Base-by-base conservation (phyloP, 1,140 invertebrate species). In the Drosophila dunni region DNA sequence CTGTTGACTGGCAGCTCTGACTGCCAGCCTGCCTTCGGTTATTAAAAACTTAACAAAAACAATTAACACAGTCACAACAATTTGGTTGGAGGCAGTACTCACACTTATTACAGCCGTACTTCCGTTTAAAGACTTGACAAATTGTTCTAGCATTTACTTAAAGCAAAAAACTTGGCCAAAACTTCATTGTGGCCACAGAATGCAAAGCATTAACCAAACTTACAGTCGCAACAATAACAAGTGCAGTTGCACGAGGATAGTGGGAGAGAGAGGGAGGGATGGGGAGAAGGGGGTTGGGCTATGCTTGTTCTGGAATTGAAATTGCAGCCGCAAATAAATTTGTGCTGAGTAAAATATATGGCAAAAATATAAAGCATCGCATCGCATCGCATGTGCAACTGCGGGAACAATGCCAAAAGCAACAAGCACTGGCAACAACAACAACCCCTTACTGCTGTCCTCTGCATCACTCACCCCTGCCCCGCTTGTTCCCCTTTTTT, bases 241-340 rank as follows among this genome's bases (percentile, higher is more conserved):
- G 51, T 74, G 72, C 69, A 86, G 48, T 62, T 54, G 40, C 54
- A 51, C 33, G 36, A 34, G 36, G 15, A 38, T 44, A 8, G 38
- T 24, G 44, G n/a, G n/a, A 56, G 8, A 40, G 3, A 40, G 13
- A 17, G 46, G 24, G 7, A 29, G 46, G n/a, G 8, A 57, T 11
- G 6, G 7, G 56, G 38, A 33, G 46, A 17, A 17, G 10, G 6
- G 10, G 9, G 51, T 6, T 34, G 33, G 15, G 3, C 9, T 1
- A 40, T 33, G 13, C 38, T 54, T 54, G 48, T 45, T 44, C 36
- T 50, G 78, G 77, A 89, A 88, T 84, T 89, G 84, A 78, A 88
- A 88, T 89, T 84, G 84, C 84, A 84, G 84, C 80, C 84, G 71
- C 80, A 89, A 89, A 89, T 90, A 90, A 89, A 88, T 88, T 89